A percentile compares a stretch with the other conserved stretches of the same genome.
phyloP scores from a whole-genome alignment of 2,888 invertebrate species.

The Drosophila fulvimacula region DNA sequence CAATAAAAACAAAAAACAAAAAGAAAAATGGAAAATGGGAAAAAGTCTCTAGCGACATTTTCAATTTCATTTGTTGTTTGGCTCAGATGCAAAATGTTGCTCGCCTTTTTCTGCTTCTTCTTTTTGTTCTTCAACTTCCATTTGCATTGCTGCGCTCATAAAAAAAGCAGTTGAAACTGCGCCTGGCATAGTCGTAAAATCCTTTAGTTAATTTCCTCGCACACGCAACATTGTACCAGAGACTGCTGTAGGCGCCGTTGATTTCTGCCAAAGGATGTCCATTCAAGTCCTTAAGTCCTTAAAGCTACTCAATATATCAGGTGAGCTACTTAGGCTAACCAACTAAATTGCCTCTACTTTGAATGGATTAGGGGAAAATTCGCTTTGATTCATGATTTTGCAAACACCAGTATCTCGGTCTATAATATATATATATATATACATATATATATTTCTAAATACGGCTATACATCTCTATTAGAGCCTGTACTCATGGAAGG shows the following conservation, averaged over 20 bases:
- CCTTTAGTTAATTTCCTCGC: constrained; percentile 34
- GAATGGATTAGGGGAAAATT: background rate
- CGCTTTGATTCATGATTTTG: too few species aligned
- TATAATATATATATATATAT: too few species aligned
- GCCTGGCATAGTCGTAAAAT: constrained; percentile 33
- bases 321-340: too few species aligned
- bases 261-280: background rate
- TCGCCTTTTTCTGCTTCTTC: background rate
- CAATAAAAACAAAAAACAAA: constrained; percentile 1
- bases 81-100: constrained; percentile 12
- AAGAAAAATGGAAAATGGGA: background rate
- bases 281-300: background rate
- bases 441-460: too few species aligned
- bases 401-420: background rate
- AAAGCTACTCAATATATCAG: background rate
- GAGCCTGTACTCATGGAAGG: too few species aligned
- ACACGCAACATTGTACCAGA: constrained; percentile 56
- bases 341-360: background rate
- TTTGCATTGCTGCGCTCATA: constrained; percentile 26
- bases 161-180: constrained; percentile 29
- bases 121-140: background rate
- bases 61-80: constrained; percentile 27
- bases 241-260: background rate
- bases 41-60: constrained; percentile 23
- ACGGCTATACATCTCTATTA: too few species aligned